Conservation (phyloP, 2,113 vertebrate species). For the Thamnaconus septentrionalis region DNA sequence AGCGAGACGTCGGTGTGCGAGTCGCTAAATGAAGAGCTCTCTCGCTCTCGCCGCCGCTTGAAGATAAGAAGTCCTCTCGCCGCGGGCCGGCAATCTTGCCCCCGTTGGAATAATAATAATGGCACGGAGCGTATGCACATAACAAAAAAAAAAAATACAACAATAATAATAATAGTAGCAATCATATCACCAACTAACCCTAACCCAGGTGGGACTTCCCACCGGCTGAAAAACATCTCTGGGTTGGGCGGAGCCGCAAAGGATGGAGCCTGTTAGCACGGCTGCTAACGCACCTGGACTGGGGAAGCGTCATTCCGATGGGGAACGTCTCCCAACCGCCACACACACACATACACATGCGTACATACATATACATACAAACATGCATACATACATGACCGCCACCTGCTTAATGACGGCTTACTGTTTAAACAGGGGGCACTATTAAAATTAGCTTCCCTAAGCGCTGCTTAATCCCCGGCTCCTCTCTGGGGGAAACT, state of each 20-base stretch:
- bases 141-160: background rate
- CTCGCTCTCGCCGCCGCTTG: background rate
- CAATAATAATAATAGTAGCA: slow-evolving; percentile 5
- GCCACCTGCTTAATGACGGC: slow-evolving; percentile 26
- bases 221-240: no score
- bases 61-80: slow-evolving; percentile 24
- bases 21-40: slow-evolving; percentile 26
- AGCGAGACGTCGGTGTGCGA: slow-evolving; percentile 42
- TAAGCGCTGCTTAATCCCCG: slow-evolving; percentile 28
- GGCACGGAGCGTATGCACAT: background rate
- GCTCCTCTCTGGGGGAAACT: slow-evolving; percentile 22
- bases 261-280: no score
- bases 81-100: slow-evolving; percentile 13
- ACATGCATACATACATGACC: background rate
- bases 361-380: background rate
- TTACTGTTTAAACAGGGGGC: slow-evolving; percentile 24
- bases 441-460: slow-evolving; percentile 41
- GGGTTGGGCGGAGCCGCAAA: no score
- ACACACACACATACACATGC: no score
- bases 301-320: no score
- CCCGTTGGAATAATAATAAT: slow-evolving; percentile 20
- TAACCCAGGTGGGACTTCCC: no score
- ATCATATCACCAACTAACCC: background rate
- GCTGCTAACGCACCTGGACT: no score
- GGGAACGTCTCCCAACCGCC: no score